Evolutionary conservation across 2,888 invertebrate species (phyloP).

Genomic region (Craniophora ligustri): DNA sequence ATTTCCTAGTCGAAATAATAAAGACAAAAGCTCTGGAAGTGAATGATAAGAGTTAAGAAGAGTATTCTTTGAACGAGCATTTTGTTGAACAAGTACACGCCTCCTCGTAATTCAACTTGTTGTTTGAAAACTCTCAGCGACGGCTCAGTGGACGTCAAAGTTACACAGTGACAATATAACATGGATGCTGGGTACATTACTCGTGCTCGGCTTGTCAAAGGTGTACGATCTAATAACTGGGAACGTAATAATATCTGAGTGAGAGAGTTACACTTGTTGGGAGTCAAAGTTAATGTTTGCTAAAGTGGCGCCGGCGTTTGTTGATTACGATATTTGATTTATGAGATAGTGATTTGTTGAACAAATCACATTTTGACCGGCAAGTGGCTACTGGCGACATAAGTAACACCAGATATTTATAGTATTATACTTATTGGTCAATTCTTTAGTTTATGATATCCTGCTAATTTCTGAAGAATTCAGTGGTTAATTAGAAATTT

Average conservation of each 20-base stretch:
- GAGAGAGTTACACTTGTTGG: conserved; percentile 2
- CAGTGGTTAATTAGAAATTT: conserved; percentile 87
- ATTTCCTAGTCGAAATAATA: not conserved
- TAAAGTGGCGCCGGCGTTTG: conserved; percentile 7
- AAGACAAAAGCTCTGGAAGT: not conserved
- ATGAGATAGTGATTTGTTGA: no score
- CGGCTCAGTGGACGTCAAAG: conserved; percentile 25
- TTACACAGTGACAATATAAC: conserved; percentile 17
- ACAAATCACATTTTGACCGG: no score
- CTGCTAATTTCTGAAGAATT: conserved; percentile 85
- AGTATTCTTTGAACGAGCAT: conserved; percentile 2
- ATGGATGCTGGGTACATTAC: conserved; percentile 24
- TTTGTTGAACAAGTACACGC: not conserved
- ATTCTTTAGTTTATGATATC: conserved; percentile 88
- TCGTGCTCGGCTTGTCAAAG: conserved; percentile 33
- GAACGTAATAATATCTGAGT: conserved; percentile 13
- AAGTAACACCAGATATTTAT: no score
- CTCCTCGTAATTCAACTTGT: not conserved
- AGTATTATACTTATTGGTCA: conserved; percentile 80
- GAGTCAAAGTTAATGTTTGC: not conserved
- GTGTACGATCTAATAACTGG: conserved; percentile 17
- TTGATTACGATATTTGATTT: not conserved
- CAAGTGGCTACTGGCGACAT: no score
- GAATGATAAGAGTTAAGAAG: not conserved
- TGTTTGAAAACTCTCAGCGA: not conserved